Evolutionary conservation across 2,888 invertebrate species (phyloP).

Genomic region (Lasioglossum villosulum): DNA sequence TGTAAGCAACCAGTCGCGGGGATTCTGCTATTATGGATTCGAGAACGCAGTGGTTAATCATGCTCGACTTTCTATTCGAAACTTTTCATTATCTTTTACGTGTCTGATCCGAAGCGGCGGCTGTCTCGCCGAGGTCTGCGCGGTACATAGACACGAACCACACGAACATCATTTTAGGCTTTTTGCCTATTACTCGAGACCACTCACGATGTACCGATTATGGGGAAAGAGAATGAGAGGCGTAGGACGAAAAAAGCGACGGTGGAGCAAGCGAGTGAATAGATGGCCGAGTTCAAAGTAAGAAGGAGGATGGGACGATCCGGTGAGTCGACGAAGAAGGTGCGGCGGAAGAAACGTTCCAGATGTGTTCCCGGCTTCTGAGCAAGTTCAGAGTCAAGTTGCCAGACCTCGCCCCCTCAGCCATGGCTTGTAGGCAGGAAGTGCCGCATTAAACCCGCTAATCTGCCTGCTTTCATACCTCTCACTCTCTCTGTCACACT

Average conservation of each 20-base stretch:
- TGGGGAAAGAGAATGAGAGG: slow-evolving; percentile 55
- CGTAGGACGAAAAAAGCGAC: slow-evolving; percentile 52
- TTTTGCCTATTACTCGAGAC: slow-evolving; percentile 53
- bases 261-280: slow-evolving; percentile 22
- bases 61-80: background rate
- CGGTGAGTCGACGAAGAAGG: slow-evolving; percentile 55
- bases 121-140: background rate
- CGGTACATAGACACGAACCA: slow-evolving; percentile 2
- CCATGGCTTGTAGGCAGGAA: slow-evolving; percentile 68
- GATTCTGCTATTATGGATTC: background rate
- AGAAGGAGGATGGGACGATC: slow-evolving; percentile 22
- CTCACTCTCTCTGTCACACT: slow-evolving; percentile 42
- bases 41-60: too few species aligned
- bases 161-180: slow-evolving; percentile 44
- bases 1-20: too few species aligned
- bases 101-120: background rate
- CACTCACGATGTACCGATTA: slow-evolving; percentile 59
- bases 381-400: slow-evolving; percentile 74
- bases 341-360: slow-evolving; percentile 72
- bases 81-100: background rate
- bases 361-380: slow-evolving; percentile 73
- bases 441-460: slow-evolving; percentile 81
- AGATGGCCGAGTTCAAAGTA: slow-evolving; percentile 12
- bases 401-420: slow-evolving; percentile 62
- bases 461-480: slow-evolving; percentile 74